Conservation (phyloP, 2,113 vertebrate genomes). For the Rhinolophus ferrumequinum region DNA sequence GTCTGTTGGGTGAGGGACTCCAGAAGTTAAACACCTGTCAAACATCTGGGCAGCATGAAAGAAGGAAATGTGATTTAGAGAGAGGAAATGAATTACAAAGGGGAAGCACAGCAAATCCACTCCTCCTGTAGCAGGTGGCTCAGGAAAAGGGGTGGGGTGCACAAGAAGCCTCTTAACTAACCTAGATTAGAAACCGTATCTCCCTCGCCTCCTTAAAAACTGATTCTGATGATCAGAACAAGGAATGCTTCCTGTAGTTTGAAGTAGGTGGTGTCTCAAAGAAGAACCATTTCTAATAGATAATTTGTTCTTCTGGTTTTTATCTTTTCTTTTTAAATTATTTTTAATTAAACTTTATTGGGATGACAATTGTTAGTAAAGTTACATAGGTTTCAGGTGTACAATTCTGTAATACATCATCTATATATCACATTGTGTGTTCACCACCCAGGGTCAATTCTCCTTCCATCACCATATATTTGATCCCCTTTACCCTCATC, state of each 20-base stretch:
- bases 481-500: no score
- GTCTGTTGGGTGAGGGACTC: background rate
- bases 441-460: no score
- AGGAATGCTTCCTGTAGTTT: slow-evolving; percentile 24
- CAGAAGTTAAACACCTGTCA: slow-evolving; percentile 61
- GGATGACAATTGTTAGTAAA: no score
- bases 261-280: background rate
- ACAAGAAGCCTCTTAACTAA: slow-evolving; percentile 76
- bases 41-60: slow-evolving; percentile 59
- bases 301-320: background rate
- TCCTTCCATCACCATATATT: no score
- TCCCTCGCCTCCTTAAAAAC: background rate
- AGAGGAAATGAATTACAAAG: slow-evolving; percentile 77
- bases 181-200: slow-evolving; percentile 53
- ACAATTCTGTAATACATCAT: no score
- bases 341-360: no score
- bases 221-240: slow-evolving; percentile 65
- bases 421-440: no score
- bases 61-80: slow-evolving; percentile 54
- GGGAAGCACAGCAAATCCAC: slow-evolving; percentile 67
- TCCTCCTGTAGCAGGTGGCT: slow-evolving; percentile 60
- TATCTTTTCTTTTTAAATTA: no score
- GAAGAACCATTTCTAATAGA: background rate
- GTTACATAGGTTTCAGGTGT: no score
- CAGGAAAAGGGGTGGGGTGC: slow-evolving; percentile 48